Conservation (phyloP, 2,888 invertebrate species). For the Drosophila quinaria region DNA sequence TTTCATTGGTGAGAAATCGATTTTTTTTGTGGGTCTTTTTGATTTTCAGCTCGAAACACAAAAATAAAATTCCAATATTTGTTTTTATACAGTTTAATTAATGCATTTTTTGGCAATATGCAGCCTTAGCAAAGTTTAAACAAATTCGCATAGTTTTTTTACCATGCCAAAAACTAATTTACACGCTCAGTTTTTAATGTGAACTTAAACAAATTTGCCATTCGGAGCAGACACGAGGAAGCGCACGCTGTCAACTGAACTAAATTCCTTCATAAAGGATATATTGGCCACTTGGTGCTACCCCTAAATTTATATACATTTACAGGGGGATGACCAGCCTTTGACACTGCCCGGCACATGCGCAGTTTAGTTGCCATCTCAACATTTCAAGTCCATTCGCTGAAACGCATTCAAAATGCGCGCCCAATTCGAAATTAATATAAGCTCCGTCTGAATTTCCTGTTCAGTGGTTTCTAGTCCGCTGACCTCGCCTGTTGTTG, state of each 20-base stretch:
- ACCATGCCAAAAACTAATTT: conserved; percentile 21
- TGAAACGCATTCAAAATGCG: conserved; percentile 37
- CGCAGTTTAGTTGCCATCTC: conserved; percentile 33
- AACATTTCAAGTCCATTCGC: background rate
- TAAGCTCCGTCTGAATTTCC: conserved; percentile 19
- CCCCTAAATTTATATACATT: conserved; percentile 27
- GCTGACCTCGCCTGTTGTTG: conserved; percentile 20
- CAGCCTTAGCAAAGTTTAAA: conserved; percentile 16
- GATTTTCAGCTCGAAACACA: conserved; percentile 49
- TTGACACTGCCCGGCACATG: conserved; percentile 44
- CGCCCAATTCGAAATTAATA: conserved; percentile 33
- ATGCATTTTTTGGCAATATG: conserved; percentile 18
- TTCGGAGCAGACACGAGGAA: conserved; percentile 63
- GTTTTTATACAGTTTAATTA: conserved; percentile 28
- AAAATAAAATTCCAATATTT: conserved; percentile 20
- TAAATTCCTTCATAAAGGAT: conserved; percentile 72
- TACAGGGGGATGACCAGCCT: conserved; percentile 39
- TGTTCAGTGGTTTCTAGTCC: background rate
- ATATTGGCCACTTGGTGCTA: conserved; percentile 52
- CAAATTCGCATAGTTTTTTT: conserved; percentile 21
- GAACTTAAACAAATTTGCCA: conserved; percentile 43
- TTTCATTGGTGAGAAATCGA: conserved; percentile 76
- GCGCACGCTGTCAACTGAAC: conserved; percentile 78
- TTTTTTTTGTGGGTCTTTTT: conserved; percentile 70
- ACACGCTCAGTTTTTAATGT: conserved; percentile 32